Percentiles rank a stretch among this genome's conserved stretches.
These are phyloP conservation scores for Mesorhabditis spiculigera DNA, from an alignment of 2,888 invertebrate genomes.

Conservation along the genomic window DNA sequence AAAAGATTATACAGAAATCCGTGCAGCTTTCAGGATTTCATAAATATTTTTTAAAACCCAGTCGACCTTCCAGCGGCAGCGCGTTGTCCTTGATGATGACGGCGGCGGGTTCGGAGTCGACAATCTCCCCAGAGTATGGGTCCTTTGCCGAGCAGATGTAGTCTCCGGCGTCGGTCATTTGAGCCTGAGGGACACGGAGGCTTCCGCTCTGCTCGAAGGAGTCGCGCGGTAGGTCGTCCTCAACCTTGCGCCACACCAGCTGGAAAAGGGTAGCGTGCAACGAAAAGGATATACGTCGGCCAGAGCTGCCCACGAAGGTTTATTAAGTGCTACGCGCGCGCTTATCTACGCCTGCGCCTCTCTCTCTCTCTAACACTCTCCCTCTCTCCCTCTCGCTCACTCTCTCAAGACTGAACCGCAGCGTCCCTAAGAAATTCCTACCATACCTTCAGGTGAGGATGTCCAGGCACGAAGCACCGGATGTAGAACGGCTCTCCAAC, in stretches of 20 bases:
- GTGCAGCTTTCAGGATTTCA: too few species aligned
- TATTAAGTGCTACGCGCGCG: too few species aligned
- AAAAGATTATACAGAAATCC: too few species aligned
- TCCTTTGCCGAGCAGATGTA: constrained; percentile 52
- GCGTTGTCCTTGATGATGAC: constrained; percentile 20
- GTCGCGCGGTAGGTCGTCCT: constrained; percentile 23
- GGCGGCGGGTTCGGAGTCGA: constrained; percentile 48
- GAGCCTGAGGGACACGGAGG: constrained; percentile 29
- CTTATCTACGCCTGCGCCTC: too few species aligned
- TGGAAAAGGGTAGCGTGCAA: constrained; percentile 1
- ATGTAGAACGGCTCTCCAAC: constrained; percentile 68
- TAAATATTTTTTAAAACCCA: too few species aligned
- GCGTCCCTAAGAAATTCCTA: not conserved
- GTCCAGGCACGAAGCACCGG: constrained; percentile 65
- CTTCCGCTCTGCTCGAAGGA: constrained; percentile 26
- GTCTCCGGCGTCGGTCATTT: constrained; percentile 47
- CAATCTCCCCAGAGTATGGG: constrained; percentile 33
- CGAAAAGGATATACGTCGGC: not conserved
- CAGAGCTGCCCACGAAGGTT: too few species aligned
- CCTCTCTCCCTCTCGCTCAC: too few species aligned
- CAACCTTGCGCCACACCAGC: constrained; percentile 27
- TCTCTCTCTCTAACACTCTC: too few species aligned
- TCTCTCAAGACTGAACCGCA: constrained; percentile 5
- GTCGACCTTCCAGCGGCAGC: not conserved
- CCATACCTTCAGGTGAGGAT: constrained; percentile 27